Evolutionary conservation across 2,888 invertebrate species (phyloP).

Genomic region (Pseudoips prasinana): DNA sequence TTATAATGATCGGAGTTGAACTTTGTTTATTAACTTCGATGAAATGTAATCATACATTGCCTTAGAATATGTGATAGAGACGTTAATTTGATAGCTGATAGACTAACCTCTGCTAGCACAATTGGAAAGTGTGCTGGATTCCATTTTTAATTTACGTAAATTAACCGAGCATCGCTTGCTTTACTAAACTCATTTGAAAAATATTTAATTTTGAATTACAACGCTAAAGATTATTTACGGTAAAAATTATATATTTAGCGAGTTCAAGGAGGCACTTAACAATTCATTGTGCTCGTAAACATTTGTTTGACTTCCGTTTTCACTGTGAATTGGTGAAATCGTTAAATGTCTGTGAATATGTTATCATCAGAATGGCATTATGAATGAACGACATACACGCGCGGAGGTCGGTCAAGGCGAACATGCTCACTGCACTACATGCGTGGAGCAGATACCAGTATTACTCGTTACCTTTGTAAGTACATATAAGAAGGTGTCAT

Average conservation of each 20-base stretch:
- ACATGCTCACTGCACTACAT: constrained; percentile 54
- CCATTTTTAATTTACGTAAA: too few relatives aligned
- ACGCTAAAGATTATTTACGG: too few relatives aligned
- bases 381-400: constrained; percentile 63
- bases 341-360: constrained; percentile 30
- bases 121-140: too few relatives aligned
- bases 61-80: too few relatives aligned
- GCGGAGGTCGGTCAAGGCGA: constrained; percentile 68
- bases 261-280: background rate
- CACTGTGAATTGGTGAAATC: constrained; percentile 19
- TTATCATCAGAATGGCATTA: constrained; percentile 41
- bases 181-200: too few relatives aligned
- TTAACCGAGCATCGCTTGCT: too few relatives aligned
- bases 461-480: constrained; percentile 22
- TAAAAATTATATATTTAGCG: background rate
- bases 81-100: too few relatives aligned
- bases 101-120: too few relatives aligned
- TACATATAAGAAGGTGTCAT: constrained; percentile 14
- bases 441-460: constrained; percentile 18
- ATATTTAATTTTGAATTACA: too few relatives aligned
- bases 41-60: too few relatives aligned
- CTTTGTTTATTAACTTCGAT: too few relatives aligned
- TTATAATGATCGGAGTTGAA: too few relatives aligned
- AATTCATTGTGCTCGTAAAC: constrained; percentile 1
- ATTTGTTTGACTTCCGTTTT: constrained; percentile 26